Conservation (phyloP, 2,113 vertebrate species). For the Lamprologus lemairii region DNA sequence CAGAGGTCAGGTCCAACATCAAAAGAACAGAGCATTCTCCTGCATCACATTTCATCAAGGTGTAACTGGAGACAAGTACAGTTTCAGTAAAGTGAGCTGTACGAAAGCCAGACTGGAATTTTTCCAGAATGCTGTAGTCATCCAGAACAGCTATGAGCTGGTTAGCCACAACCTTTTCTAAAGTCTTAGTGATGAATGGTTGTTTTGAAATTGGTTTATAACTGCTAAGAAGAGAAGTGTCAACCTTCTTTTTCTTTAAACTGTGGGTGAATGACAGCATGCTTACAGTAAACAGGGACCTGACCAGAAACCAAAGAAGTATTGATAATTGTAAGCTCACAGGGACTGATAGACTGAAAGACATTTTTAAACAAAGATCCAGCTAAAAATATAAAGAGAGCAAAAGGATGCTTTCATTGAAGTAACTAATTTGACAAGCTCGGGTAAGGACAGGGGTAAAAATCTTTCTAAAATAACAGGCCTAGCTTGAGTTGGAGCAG, state of each 20-base stretch:
- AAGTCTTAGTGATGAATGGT: background rate
- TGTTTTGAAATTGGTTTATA: background rate
- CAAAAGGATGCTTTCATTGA: background rate
- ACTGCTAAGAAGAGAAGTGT: background rate
- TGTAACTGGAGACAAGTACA: background rate
- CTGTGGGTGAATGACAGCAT: background rate
- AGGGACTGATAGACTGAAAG: background rate
- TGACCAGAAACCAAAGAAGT: background rate
- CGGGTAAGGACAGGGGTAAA: accelerated
- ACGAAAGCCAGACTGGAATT: background rate
- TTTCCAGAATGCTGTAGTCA: background rate
- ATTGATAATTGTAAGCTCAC: background rate
- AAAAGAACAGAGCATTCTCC: background rate
- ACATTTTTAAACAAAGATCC: background rate
- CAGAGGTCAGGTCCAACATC: background rate
- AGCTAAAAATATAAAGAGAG: background rate
- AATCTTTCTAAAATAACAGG: background rate
- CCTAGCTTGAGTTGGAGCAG: background rate
- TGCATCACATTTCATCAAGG: background rate
- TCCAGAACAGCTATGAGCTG: background rate
- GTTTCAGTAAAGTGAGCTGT: background rate
- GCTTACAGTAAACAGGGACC: background rate
- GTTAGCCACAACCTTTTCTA: background rate
- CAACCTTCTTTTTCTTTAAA: accelerated
- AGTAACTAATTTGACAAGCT: background rate